Evolutionary conservation across 2,113 vertebrate genomes (phyloP), one percentile per base, ranked within the genome.

Genomic region (Thunnus maccoyii): DNA sequence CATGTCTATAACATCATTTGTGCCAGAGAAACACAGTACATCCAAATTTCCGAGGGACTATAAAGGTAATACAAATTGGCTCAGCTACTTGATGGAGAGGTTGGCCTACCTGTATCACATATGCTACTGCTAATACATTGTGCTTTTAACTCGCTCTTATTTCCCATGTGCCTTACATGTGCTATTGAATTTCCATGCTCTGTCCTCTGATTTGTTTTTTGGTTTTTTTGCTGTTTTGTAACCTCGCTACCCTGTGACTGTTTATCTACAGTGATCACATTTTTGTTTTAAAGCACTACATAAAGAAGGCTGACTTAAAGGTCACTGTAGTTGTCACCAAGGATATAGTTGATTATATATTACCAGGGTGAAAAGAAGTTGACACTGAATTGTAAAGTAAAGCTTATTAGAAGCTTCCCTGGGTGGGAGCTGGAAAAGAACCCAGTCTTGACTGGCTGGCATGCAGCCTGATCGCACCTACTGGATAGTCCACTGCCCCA

Each of bases 1-100:
- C 30, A 73, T 13, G n/a, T 76, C 78, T 65, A 17, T 16, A 70
- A 74, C 73, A 89, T 70, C 64, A 69, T 80, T 78, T 77, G 52
- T 71, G 76, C 50, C 65, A 71, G 51, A 78, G 61, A 41, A 72
- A 72, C 4, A 32, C 61, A 80, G 82, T 60, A 65, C 69, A 72
- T 80, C 41, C 44, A 22, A 52, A 84, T 83, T 86, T 76, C 25
- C 32, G 51, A 32, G 60, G 60, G 58, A 80, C 64, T 62, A 36
- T 69, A 66, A 73, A 82, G 22, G 57, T 54, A 67, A 82, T 44
- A 77, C 36, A 82, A 84, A 84, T 44, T 68, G 63, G 62, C 61
- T 77, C 27, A 60, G 30, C 4, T 10, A 58, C 63, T 58, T 75
- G 46, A 75, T 50, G 27, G 27, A 14, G 51, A 72, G 52, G 63